Conservation (phyloP, 2,797 vertebrate genomes). For the Lepilemur ruficaudatus region DNA sequence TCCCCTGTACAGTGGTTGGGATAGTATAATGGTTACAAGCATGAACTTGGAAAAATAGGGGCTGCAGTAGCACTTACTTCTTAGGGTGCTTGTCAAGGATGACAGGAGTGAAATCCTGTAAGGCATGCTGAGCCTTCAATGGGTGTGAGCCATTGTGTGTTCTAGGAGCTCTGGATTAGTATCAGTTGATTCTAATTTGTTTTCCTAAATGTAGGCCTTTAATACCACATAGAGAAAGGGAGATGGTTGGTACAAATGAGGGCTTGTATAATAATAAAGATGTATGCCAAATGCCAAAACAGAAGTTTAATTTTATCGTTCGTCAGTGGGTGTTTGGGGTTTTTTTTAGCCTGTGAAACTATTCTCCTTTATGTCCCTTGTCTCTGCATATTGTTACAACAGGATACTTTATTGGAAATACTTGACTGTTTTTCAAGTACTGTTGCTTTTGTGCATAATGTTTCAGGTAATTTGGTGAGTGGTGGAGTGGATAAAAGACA, state of each 20-base stretch:
- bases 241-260: background rate
- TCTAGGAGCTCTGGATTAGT: background rate
- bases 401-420: background rate
- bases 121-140: fast-evolving
- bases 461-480: constrained; percentile 93
- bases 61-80: background rate
- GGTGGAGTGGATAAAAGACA: constrained; percentile 93
- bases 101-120: background rate
- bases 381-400: background rate
- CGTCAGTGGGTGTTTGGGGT: background rate
- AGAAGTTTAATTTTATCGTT: background rate
- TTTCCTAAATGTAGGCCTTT: background rate
- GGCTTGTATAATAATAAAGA: background rate
- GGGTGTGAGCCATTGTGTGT: background rate
- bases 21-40: background rate
- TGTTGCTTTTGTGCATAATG: fast-evolving
- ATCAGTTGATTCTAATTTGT: background rate
- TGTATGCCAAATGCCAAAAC: background rate
- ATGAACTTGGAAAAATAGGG: background rate
- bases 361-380: background rate
- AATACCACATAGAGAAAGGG: background rate
- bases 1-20: background rate
- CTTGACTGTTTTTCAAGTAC: background rate
- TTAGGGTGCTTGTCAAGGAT: background rate
- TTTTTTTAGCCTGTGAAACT: background rate